Percentiles rank a stretch among this genome's conserved stretches.
phyloP scores from a whole-genome alignment of 2,888 invertebrate species.

The Lymantria monacha region DNA sequence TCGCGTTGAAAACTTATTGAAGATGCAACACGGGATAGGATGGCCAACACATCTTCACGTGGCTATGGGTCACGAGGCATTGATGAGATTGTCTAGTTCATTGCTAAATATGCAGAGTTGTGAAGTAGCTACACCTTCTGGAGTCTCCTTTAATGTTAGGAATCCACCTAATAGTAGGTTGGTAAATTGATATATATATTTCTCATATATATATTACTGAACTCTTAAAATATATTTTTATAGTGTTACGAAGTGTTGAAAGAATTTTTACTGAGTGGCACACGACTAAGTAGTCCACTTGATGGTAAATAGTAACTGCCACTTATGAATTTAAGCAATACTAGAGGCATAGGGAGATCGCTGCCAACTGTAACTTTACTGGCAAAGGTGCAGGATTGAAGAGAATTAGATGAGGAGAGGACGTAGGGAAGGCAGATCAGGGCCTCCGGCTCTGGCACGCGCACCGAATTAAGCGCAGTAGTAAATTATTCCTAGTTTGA shows the following conservation, averaged over 20 bases:
- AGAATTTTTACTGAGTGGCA: too few relatives aligned
- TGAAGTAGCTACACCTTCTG: slow-evolving; percentile 51
- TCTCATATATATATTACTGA: neutral
- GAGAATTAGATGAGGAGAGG: too few relatives aligned
- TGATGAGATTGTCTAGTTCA: slow-evolving; percentile 47
- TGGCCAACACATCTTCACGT: slow-evolving; percentile 59
- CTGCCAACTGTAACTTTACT: too few relatives aligned
- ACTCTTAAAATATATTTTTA: neutral
- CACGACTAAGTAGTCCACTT: too few relatives aligned
- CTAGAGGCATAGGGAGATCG: too few relatives aligned
- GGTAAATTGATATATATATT: slow-evolving; percentile 14
- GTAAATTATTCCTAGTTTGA: too few relatives aligned
- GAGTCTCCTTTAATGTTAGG: slow-evolving; percentile 45
- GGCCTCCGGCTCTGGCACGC: too few relatives aligned
- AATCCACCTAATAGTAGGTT: slow-evolving; percentile 55
- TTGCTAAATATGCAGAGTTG: slow-evolving; percentile 50
- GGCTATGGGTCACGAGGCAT: slow-evolving; percentile 57
- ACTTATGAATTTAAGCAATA: too few relatives aligned
- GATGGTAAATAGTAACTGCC: too few relatives aligned
- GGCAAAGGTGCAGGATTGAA: too few relatives aligned
- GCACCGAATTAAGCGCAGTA: too few relatives aligned
- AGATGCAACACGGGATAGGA: slow-evolving; percentile 62
- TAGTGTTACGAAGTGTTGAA: neutral
- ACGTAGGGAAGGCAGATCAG: too few relatives aligned
- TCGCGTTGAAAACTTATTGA: slow-evolving; percentile 46